These are phyloP conservation scores for Eupithecia centaureata DNA, from an alignment of 2,888 invertebrate genomes.

Conservation along the genomic window DNA sequence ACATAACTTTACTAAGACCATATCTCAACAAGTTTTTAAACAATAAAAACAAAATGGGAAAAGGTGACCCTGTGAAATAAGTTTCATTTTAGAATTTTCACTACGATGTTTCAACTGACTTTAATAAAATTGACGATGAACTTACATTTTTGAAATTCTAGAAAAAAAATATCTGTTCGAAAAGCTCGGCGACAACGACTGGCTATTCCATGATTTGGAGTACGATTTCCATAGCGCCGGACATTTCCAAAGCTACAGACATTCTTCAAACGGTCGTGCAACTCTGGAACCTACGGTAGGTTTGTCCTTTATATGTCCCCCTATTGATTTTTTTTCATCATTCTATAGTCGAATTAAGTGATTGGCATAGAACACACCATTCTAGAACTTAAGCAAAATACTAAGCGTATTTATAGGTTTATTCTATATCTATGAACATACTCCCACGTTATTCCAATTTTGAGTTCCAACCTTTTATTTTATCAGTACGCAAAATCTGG, in stretches of 20 bases:
- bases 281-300: constrained; percentile 59
- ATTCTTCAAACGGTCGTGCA: constrained; percentile 60
- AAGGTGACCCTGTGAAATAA: background rate
- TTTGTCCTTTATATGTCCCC: background rate
- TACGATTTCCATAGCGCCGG: constrained; percentile 68
- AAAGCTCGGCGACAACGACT: constrained; percentile 53
- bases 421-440: background rate
- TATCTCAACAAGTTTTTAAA: too few relatives aligned
- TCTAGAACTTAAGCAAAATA: background rate
- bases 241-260: constrained; percentile 60
- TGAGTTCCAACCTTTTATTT: background rate
- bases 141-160: constrained; percentile 44
- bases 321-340: background rate
- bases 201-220: constrained; percentile 63
- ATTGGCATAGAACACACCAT: background rate
- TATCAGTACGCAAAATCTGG: background rate
- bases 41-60: background rate
- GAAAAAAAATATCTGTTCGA: constrained; percentile 60
- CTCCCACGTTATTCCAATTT: background rate
- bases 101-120: background rate
- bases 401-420: background rate
- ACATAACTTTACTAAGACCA: too few relatives aligned
- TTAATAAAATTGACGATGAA: background rate
- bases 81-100: background rate
- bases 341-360: background rate